Base-by-base conservation (phyloP, 2,113 vertebrate genomes). In the Cavia porcellus region DNA sequence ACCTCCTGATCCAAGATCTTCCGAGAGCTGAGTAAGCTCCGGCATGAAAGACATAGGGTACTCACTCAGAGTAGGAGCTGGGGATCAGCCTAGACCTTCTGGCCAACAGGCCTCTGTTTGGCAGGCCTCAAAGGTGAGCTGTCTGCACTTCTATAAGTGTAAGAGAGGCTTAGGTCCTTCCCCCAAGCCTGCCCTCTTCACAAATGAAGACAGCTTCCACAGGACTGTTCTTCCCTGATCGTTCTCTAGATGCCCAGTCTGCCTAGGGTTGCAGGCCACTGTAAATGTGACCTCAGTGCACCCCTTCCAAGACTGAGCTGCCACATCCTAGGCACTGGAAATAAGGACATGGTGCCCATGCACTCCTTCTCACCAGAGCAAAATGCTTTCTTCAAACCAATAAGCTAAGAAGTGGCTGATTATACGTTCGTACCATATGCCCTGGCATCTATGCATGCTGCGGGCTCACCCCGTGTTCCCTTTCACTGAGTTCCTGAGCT, bases 361-460 rank as follows among this genome's bases (percentile, higher is more conserved):
- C 35, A 19, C 50, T 3, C 84, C 15, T 68, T 70, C 38, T 92
- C 59, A 89, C 45, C 17, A 74, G 52, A 45, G 77, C 15, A 84
- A 74, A 62, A 61, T 66, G 19, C 72, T 87, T 77, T n/a, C 62
- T 79, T 66, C 9, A 93, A 93, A 74, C 52, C 70, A 74, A 32
- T 52, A 74, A 62, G 61, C 30, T 57, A 4, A 61, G 77, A 32
- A 74, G 42, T 87, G 75, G n/a, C 84, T 64, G 50, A 47, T 14
- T 1, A 22, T 30, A 62, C 80, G 62, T 77, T 50, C 52, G 38
- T 38, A 3, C 20, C 62, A 5, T 7, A 55, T 50, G 70, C 15
- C 0, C 68, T 24, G 32, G 24, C 38, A 42, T 75, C 86, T 57
- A 1, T 2, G 0, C 19, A 45, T 70, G 30, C 32, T n/a, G 5